Evolutionary conservation across 2,113 vertebrate species (phyloP).

Genomic region (Megaceryle maxima): DNA sequence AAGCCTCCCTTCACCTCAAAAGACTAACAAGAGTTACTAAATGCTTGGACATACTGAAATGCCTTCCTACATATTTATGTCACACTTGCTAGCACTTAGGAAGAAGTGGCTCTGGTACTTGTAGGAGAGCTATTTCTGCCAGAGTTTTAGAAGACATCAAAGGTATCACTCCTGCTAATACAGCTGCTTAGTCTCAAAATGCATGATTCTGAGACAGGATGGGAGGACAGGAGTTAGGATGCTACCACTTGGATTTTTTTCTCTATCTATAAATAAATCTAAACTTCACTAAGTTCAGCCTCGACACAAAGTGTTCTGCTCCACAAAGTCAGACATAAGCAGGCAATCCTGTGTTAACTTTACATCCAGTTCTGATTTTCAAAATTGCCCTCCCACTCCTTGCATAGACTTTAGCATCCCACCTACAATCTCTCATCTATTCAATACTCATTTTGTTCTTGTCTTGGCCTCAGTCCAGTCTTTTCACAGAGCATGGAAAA

Average conservation of each 20-base stretch:
- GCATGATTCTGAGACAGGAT: neutral
- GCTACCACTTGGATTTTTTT: neutral
- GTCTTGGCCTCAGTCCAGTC: conserved; percentile 56
- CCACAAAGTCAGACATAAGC: neutral
- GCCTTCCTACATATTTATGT: neutral
- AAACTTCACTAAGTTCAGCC: neutral
- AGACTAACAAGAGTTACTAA: neutral
- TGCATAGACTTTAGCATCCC: conserved; percentile 53
- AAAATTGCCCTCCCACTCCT: conserved; percentile 61
- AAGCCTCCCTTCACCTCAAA: neutral
- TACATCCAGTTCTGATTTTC: conserved; percentile 55
- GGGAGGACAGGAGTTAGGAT: neutral
- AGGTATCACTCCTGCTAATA: neutral
- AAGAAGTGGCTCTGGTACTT: neutral
- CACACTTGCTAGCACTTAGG: neutral
- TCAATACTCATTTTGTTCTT: conserved; percentile 57
- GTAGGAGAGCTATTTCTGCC: conserved; percentile 14
- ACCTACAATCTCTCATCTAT: conserved; percentile 63
- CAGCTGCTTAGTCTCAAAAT: neutral
- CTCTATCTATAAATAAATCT: neutral
- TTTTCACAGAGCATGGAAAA: conserved; percentile 5
- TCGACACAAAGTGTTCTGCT: neutral
- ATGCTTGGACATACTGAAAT: neutral
- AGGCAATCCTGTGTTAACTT: conserved; percentile 39
- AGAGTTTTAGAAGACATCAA: neutral